These are phyloP conservation scores for Teleiodes luculella DNA, from an alignment of 2,888 invertebrate species.

Conservation along the genomic window DNA sequence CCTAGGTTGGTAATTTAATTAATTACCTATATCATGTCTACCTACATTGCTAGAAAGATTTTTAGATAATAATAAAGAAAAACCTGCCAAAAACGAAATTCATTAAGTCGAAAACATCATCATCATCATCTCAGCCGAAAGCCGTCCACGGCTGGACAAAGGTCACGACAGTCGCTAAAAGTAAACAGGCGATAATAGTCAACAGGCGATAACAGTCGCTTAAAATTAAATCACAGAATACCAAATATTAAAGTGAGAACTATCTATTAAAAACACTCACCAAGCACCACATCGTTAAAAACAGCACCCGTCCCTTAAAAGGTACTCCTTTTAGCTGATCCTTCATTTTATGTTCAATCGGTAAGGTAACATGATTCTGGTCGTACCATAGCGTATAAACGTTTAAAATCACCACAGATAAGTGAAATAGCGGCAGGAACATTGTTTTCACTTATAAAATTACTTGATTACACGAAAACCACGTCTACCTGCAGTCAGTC, in stretches of 20 bases:
- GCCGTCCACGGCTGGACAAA: no score
- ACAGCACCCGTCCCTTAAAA: slow-evolving; percentile 11
- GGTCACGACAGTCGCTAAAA: no score
- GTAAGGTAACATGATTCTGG: slow-evolving; percentile 15
- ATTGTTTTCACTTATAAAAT: slow-evolving; percentile 5
- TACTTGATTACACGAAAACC: not conserved
- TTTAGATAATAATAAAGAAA: no score
- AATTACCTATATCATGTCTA: no score
- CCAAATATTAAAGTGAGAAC: not conserved
- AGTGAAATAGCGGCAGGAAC: slow-evolving; percentile 13
- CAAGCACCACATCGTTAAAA: slow-evolving; percentile 19
- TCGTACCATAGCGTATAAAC: slow-evolving; percentile 13
- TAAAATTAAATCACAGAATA: no score
- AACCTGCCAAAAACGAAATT: no score
- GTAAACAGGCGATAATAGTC: no score
- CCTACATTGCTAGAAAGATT: no score
- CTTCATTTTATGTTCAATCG: slow-evolving; percentile 6
- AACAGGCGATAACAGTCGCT: no score
- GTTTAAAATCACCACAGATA: slow-evolving; percentile 11
- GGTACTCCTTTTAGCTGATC: not conserved
- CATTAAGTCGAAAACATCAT: no score
- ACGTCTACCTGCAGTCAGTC: not conserved
- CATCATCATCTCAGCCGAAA: no score
- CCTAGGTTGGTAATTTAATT: no score
- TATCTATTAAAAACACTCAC: slow-evolving; percentile 9